Base-by-base conservation (phyloP, 2,888 invertebrate species). In the Ichneumoninae sp. region DNA sequence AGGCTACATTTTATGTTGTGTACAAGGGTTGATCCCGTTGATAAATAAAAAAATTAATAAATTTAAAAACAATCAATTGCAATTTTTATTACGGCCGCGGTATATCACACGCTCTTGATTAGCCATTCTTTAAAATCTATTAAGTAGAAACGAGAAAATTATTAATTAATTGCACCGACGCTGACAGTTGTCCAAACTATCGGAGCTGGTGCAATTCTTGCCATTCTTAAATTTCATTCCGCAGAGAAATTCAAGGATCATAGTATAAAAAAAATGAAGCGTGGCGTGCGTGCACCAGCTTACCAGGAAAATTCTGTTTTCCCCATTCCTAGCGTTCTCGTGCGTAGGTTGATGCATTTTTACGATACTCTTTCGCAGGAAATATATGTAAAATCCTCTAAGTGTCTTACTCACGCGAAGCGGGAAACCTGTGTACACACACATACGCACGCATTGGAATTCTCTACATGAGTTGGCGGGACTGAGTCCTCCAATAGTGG, bases 401-500 rank as follows among this genome's bases (percentile, higher is more conserved):
- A 16, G 13, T 62, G 16, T 33, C 60, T 62, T 62, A 62, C 16
- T 62, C 60, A 62, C 33, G 44, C 44, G n/a, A 44, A 8, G 22
- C 66, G 66, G 40, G 44, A 68, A 68, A 68, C 47, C 22, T 44
- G 40, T 68, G 13, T 68, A 30, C 16, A 33, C 44, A 62, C 30
- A 62, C 66, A 13, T 19, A 19, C 66, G 22, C 66, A 44, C 22
- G 26, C 26, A 62, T 47, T 8, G 19, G 19, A 8, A 19, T 19
- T 44, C 36, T 40, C 10, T 36, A 40, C 19, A 13, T 40, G 26
- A 68, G 66, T 19, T 13, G 47, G 44, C 22, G 44, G 5, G 19
- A 26, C 30, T 19, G 44, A 68, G 5, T 26, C 66, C 66, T 68
- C 47, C 47, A 44, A 3, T 44, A 22, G 40, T 22, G 66, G 66